Percentiles rank a stretch among this genome's conserved stretches.
These are phyloP conservation scores for Nebria salina DNA, from an alignment of 2,888 invertebrate species.

Conservation along the genomic window DNA sequence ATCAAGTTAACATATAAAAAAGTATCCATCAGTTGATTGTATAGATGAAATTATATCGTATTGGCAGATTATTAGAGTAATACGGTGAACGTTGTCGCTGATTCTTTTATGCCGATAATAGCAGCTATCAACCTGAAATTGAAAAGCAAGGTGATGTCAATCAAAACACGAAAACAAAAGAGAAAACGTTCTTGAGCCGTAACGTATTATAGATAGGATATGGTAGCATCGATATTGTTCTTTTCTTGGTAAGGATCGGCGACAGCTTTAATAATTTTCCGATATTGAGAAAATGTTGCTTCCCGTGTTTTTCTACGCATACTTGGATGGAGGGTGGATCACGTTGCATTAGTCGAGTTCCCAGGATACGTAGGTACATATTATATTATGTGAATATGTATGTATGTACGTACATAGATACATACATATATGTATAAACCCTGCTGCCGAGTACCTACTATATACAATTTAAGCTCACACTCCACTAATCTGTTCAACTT, in stretches of 20 bases:
- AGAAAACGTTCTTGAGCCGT: constrained; percentile 17
- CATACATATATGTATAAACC: not conserved
- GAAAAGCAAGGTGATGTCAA: constrained; percentile 38
- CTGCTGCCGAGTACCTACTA: not conserved
- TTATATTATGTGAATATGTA: not conserved
- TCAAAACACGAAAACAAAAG: constrained; percentile 41
- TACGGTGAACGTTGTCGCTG: not conserved
- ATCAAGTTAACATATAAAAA: too few relatives aligned
- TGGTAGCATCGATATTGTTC: not conserved
- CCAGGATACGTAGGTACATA: not conserved
- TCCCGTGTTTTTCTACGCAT: not conserved
- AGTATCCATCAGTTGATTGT: too few relatives aligned
- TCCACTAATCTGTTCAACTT: constrained; percentile 20
- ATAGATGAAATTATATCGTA: too few relatives aligned
- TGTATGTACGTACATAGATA: not conserved
- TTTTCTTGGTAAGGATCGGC: not conserved
- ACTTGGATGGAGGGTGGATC: not conserved
- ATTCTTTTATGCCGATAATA: constrained; percentile 27
- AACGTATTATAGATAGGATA: constrained; percentile 6
- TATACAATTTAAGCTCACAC: not conserved
- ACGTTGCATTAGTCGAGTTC: not conserved
- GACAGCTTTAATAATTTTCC: constrained; percentile 40
- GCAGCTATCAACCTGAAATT: constrained; percentile 37
- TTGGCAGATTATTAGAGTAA: too few relatives aligned
- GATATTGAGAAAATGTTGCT: constrained; percentile 27